Evolutionary conservation across 2,888 invertebrate genomes (phyloP).

Genomic region (Esperia sulphurella): DNA sequence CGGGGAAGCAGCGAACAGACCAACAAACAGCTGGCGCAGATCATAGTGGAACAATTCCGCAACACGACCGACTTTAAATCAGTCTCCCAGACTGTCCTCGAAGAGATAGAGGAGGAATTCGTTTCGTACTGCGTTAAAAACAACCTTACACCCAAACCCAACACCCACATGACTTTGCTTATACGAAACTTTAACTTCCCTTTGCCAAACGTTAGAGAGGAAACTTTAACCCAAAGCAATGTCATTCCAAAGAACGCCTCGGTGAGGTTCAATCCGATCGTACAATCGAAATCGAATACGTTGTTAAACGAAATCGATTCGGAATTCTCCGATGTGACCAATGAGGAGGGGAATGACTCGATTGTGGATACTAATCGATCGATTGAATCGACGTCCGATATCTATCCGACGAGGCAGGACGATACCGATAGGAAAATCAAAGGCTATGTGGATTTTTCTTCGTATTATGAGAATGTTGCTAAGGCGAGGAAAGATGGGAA

Average conservation of each 20-base stretch:
- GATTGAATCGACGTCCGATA: constrained; percentile 62
- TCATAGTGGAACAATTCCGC: constrained; percentile 90
- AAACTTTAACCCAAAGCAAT: constrained; percentile 20
- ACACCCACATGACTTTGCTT: constrained; percentile 91
- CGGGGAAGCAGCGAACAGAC: constrained; percentile 85
- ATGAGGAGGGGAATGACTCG: constrained; percentile 45
- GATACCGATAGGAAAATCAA: constrained; percentile 85
- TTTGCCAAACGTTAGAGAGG: constrained; percentile 78
- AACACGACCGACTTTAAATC: constrained; percentile 88
- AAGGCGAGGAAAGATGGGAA: constrained; percentile 82
- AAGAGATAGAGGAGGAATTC: constrained; percentile 90
- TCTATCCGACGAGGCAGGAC: constrained; percentile 53
- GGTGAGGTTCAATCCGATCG: constrained; percentile 82
- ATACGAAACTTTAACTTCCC: constrained; percentile 92
- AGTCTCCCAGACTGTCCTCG: constrained; percentile 92
- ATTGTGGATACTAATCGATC: constrained; percentile 62
- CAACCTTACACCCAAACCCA: constrained; percentile 76
- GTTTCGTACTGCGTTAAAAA: constrained; percentile 85
- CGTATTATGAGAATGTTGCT: constrained; percentile 86
- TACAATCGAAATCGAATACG: constrained; percentile 73
- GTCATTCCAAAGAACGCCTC: constrained; percentile 66
- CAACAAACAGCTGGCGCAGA: constrained; percentile 88
- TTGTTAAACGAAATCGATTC: constrained; percentile 64
- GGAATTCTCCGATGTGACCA: constrained; percentile 55
- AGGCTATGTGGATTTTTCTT: constrained; percentile 91